Evolutionary conservation across 1,140 invertebrate genomes (phyloP).

Genomic region (Pseudomyrmex pallidus): DNA sequence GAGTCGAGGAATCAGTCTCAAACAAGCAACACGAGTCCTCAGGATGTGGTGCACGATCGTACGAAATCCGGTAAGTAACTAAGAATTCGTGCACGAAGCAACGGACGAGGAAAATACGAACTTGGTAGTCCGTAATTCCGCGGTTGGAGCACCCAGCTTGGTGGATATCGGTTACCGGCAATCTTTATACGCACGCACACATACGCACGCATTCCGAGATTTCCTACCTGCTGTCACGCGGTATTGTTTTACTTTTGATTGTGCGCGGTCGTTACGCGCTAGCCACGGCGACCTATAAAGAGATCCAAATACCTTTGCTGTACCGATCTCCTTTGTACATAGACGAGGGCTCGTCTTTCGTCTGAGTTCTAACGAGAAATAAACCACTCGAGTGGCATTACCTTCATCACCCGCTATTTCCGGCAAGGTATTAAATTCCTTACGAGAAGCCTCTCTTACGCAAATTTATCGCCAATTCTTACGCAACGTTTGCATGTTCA

Average conservation of each 20-base stretch:
- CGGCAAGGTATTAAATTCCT: constrained; percentile 17
- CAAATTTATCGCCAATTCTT: constrained; percentile 1
- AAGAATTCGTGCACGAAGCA: constrained; percentile 48
- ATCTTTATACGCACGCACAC: constrained; percentile 61
- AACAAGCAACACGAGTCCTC: constrained; percentile 75
- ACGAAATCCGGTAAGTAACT: constrained; percentile 77
- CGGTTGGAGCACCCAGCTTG: constrained; percentile 56
- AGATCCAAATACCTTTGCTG: constrained; percentile 67
- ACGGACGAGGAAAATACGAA: constrained; percentile 50
- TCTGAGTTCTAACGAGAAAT: constrained; percentile 65
- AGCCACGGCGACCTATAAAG: constrained; percentile 69
- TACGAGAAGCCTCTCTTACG: not conserved
- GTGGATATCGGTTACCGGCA: constrained; percentile 81
- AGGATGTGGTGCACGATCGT: constrained; percentile 77
- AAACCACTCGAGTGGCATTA: constrained; percentile 72
- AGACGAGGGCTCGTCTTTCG: constrained; percentile 75
- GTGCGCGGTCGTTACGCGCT: constrained; percentile 60
- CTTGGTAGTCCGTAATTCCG: constrained; percentile 70
- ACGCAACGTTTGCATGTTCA: not conserved
- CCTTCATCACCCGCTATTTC: constrained; percentile 10
- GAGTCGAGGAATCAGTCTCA: not conserved
- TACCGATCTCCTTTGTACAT: constrained; percentile 72
- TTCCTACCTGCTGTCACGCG: constrained; percentile 75
- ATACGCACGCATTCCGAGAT: constrained; percentile 55
- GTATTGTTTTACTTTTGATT: constrained; percentile 83